Base-by-base conservation (phyloP, 2,888 invertebrate genomes). In the Brenthis hecate region DNA sequence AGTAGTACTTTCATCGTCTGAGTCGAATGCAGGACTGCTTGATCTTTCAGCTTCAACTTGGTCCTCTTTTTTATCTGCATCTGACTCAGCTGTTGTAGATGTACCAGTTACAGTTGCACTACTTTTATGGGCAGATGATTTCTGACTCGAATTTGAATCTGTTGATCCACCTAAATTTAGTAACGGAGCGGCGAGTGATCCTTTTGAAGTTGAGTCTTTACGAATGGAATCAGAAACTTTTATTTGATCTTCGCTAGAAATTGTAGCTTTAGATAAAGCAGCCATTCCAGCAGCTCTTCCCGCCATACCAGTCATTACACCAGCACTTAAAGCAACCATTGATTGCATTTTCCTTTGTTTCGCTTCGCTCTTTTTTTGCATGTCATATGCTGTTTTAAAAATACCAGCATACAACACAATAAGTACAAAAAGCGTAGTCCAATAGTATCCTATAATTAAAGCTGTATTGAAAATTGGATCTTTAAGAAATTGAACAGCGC, bases 391-490 rank as follows among this genome's bases (percentile, higher is more conserved):
- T 53, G 98, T 99, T 85, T 98, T 97, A 87, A 99, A 99, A 80
- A 99, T 99, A 13, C 99, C 99, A 60, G 97, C 98, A 85, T 99
- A 99, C 13, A 99, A 94, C 69, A 98, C 96, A 83, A 99, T 98
- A 72, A 99, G 94, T 54, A 99, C 98, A 67, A 98, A 95, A 48
- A 99, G 93, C 0, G 99, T 99, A 56, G 97, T 98, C 99, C 99
- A 99, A 85, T 98, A 99, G 87, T 99, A 99, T 61, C 97, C 97
- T 78, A 99, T 98, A 67, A 99, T 99, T 69, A 99, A 94, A 63
- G 99, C 97, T 75, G 99, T 99, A 86, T 99, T 99, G 87, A 99
- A 99, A 65, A 99, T 95, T 0, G 99, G 98, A 87, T 99, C 98
- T 86, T 98, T 98, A 72, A 99, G 94, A 89, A 99, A 99, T 89